Evolutionary conservation across 2,113 vertebrate species (phyloP).

Genomic region (Thunnus thynnus): DNA sequence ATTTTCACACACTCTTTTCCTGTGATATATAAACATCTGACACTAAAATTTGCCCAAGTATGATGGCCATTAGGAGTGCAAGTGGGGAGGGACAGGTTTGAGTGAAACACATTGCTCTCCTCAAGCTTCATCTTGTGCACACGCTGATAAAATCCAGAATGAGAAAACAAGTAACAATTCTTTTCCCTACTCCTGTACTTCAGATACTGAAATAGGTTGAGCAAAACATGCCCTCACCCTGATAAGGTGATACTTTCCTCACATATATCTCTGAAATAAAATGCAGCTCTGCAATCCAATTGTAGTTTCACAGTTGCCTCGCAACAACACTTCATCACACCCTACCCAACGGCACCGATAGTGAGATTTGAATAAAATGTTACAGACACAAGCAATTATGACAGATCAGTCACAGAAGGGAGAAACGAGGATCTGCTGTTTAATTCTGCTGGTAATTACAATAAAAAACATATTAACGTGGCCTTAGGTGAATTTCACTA

Average conservation of each 20-base stretch:
- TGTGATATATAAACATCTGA: conserved; percentile 48
- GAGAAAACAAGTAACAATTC: conserved; percentile 58
- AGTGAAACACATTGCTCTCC: conserved; percentile 45
- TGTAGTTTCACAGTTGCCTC: conserved; percentile 64
- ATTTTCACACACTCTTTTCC: conserved; percentile 7
- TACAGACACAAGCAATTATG: conserved; percentile 74
- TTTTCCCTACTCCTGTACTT: conserved; percentile 40
- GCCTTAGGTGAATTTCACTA: conserved; percentile 33
- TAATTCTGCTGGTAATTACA: conserved; percentile 74
- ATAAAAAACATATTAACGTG: conserved; percentile 38
- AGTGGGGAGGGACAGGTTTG: conserved; percentile 17
- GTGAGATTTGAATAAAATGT: conserved; percentile 71
- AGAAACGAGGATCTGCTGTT: conserved; percentile 41
- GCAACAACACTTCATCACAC: conserved; percentile 68
- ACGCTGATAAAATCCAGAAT: conserved; percentile 59
- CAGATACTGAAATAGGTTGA: conserved; percentile 57
- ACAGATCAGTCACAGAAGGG: conserved; percentile 71
- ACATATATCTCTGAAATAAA: conserved; percentile 74
- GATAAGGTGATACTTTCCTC: conserved; percentile 73
- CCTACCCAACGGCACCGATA: conserved; percentile 40
- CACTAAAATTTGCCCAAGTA: conserved; percentile 33
- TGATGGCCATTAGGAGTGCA: conserved; percentile 29
- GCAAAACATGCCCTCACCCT: conserved; percentile 66
- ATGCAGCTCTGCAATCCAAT: conserved; percentile 55
- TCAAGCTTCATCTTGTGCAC: conserved; percentile 50